phyloP scores from a whole-genome alignment of 2,113 vertebrate genomes.

The Pseudois nayaur region DNA sequence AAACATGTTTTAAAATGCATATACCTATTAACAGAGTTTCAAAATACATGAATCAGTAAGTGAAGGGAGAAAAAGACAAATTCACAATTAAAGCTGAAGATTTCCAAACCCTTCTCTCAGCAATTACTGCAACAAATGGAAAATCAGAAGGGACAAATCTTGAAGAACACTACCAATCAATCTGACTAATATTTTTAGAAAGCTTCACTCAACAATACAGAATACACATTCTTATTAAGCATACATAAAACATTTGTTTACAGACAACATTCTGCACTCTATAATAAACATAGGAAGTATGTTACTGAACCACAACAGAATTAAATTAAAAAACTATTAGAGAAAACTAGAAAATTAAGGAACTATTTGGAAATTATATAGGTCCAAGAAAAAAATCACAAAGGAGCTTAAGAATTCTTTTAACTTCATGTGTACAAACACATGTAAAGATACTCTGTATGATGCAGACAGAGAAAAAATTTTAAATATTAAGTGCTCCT shows the following conservation, averaged over 20 bases:
- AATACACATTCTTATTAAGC: neutral
- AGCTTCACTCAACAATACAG: neutral
- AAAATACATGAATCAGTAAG: neutral
- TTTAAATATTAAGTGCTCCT: neutral
- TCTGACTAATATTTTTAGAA: neutral
- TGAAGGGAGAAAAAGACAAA: neutral
- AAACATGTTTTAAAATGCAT: neutral
- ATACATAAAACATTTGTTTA: neutral
- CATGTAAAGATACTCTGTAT: neutral
- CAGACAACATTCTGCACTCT: neutral
- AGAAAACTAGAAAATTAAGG: neutral
- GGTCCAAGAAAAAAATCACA: neutral
- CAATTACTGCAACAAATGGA: neutral
- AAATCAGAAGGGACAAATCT: neutral
- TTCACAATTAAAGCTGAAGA: neutral
- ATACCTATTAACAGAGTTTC: neutral
- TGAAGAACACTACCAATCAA: neutral
- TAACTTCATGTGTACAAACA: neutral
- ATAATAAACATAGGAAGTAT: neutral
- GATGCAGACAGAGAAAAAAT: neutral
- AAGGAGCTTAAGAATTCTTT: neutral
- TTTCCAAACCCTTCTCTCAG: neutral
- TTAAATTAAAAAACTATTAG: neutral
- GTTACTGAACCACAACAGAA: neutral
- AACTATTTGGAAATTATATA: slow-evolving; percentile 9